These are phyloP conservation scores for Xerus rutilus DNA, from an alignment of 2,797 vertebrate species.

Conservation along the genomic window DNA sequence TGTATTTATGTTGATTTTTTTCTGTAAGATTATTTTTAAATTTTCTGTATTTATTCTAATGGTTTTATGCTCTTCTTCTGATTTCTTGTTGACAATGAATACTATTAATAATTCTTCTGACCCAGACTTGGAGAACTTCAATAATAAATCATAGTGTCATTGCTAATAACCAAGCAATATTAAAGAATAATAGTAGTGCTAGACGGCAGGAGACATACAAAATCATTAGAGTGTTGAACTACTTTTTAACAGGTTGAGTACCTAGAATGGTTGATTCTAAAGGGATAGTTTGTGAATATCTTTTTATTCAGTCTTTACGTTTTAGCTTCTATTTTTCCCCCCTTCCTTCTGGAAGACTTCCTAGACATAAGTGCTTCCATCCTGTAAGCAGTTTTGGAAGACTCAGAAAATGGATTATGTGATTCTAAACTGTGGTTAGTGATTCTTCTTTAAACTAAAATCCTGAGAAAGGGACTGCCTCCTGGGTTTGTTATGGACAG, in stretches of 20 bases:
- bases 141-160: background rate
- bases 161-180: background rate
- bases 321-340: background rate
- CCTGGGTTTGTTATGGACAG: background rate
- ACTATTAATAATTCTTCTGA: background rate
- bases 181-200: background rate
- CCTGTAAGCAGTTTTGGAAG: background rate
- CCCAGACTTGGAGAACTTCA: background rate
- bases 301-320: background rate
- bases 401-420: background rate
- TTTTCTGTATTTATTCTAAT: background rate
- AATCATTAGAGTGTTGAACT: background rate
- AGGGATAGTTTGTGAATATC: background rate
- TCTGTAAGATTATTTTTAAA: background rate
- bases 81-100: background rate
- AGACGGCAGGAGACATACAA: background rate
- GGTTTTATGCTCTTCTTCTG: background rate
- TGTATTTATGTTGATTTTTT: background rate
- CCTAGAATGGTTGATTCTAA: background rate
- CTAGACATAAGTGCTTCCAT: background rate
- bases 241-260: background rate
- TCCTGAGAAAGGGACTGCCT: background rate
- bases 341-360: background rate
- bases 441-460: slow-evolving; percentile 32
- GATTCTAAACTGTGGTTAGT: slow-evolving; percentile 1